Evolutionary conservation across 2,888 invertebrate genomes (phyloP), one percentile per base, ranked within the genome.

Genomic region (Stenoptilia bipunctidactyla): DNA sequence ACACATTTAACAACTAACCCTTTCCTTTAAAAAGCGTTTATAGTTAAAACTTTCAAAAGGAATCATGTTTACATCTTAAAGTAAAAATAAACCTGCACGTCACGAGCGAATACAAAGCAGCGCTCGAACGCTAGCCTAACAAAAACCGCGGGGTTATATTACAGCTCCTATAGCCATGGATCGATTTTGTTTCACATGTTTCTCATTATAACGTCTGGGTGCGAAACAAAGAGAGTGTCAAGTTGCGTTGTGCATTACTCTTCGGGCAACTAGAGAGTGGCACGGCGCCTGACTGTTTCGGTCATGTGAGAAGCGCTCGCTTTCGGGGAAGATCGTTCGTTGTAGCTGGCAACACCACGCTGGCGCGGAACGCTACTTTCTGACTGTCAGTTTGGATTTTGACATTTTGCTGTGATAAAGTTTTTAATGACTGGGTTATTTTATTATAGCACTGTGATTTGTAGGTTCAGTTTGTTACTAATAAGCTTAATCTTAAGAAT

Each of bases 171-270:
- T 77, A 66, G 56, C 77, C 67, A 56, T 59, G 67, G 66, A 70
- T 77, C 74, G 76, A 71, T 75, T 71, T 66, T 67, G 61, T 73
- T 75, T 72, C 79, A 71, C 73, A 73, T 75, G 75, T 69, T 75
- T 75, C 79, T 79, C 77, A 77, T 79, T 80, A 79, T 73, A 69
- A 58, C 73, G 75, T 76, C 74, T 76, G 71, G 53, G 64, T 61
- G 61, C 64, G 75, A 75, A 80, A 79, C 79, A 79, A 80, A 80
- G 79, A 62, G 61, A 48, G 71, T 58, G 46, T 79, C 73, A 56
- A 50, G 64, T 80, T 72, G 52, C 73, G 52, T 30, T 14, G 51
- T 68, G 64, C 69, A 70, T 68, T 67, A 66, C 71, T 68, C 66
- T 66, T 59, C 56, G 58, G 56, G 66, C 61, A 63, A 65, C 60